Evolutionary conservation across 1,140 invertebrate species (phyloP), one percentile per base, ranked within the genome.

Genomic region (Dendrolimus kikuchii): DNA sequence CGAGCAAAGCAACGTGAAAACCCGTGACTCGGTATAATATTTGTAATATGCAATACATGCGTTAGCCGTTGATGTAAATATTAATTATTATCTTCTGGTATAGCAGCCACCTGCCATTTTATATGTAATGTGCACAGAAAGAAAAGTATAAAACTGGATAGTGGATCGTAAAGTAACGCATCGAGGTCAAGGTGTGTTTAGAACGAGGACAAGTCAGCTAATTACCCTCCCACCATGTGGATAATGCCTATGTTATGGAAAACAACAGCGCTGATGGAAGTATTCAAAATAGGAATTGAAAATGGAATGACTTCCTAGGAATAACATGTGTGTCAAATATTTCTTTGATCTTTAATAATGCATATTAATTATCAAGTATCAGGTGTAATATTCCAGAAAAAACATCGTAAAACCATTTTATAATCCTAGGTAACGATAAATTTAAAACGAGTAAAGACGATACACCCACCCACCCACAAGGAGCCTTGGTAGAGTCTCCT

Each of bases 131-230:
- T 62, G 66, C 69, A 70, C 56, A 67, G 70, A 76, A 75, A 77
- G 67, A 77, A 80, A 76, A 72, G 65, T 72, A 69, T 79, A 80
- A 81, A 81, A 67, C 62, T 59, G 68, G 64, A 74, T 70, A 71
- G 61, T 65, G 64, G 57, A 66, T 75, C 77, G 71, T 81, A 77
- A 83, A 79, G 62, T 56, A 63, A 66, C 62, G 56, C 62, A 81
- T 77, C 71, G 72, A 79, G 82, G 82, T 81, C 82, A 85, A 83
- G 78, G 82, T 82, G 60, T 47, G 41, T 71, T 63, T 66, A 66
- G 69, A 81, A 82, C 68, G 76, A 76, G 76, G 72, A 73, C 78
- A 66, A 56, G 55, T 65, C 53, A 50, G 65, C 74, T 85, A 82
- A 82, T 82, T 82, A 77, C 74, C 61, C 47, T 64, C 66, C 61